Conservation (phyloP, 2,888 invertebrate genomes). For the Arge pagana region DNA sequence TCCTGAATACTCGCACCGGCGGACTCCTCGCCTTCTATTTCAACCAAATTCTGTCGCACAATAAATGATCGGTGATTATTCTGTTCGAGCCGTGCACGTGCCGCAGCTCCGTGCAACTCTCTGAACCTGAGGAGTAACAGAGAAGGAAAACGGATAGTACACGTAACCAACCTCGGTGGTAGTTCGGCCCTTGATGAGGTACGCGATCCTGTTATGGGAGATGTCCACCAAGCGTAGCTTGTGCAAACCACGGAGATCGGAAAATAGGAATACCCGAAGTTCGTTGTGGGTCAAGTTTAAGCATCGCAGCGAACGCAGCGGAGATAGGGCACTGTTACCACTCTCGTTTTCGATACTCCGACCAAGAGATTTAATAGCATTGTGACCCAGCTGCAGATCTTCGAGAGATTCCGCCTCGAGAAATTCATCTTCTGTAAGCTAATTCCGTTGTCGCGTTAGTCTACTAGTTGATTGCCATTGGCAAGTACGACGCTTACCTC, state of each 20-base stretch:
- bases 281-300: slow-evolving; percentile 79
- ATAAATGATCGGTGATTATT: slow-evolving; percentile 4
- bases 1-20: slow-evolving; percentile 69
- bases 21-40: slow-evolving; percentile 64
- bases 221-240: slow-evolving; percentile 75
- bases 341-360: slow-evolving; percentile 37
- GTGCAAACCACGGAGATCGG: slow-evolving; percentile 76
- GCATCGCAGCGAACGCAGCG: slow-evolving; percentile 69
- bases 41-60: slow-evolving; percentile 70
- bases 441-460: slow-evolving; percentile 19
- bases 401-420: slow-evolving; percentile 71
- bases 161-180: slow-evolving; percentile 48
- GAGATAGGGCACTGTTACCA: slow-evolving; percentile 71
- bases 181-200: slow-evolving; percentile 49
- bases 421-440: slow-evolving; percentile 79
- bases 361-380: slow-evolving; percentile 68
- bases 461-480: background rate
- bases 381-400: slow-evolving; percentile 73
- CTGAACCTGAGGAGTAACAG: background rate
- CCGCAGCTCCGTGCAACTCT: background rate
- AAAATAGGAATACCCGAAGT: slow-evolving; percentile 77
- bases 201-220: slow-evolving; percentile 75
- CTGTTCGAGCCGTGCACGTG: background rate
- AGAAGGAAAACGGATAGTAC: background rate
- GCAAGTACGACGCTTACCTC: slow-evolving; percentile 62